These are phyloP conservation scores for Octodon degus DNA, from an alignment of 2,113 vertebrate genomes.

Conservation along the genomic window DNA sequence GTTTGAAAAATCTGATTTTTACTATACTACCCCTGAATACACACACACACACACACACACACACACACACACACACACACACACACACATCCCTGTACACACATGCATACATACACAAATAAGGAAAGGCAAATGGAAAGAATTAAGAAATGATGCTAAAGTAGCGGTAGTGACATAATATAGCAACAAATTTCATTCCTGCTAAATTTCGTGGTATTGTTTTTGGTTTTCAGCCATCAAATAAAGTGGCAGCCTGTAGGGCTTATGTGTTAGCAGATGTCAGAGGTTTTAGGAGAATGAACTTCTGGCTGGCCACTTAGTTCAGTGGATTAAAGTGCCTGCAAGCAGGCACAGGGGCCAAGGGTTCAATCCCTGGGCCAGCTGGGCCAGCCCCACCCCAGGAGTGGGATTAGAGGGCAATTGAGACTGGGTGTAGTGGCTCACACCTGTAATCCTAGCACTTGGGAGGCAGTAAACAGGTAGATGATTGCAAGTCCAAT, in stretches of 20 bases:
- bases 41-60: not conserved
- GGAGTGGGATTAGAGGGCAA: too few relatives aligned
- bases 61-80: not conserved
- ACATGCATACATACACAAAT: not conserved
- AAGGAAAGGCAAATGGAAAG: not conserved
- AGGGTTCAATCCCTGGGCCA: too few relatives aligned
- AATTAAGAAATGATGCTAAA: not conserved
- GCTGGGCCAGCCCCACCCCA: too few relatives aligned
- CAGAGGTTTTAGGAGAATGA: not conserved
- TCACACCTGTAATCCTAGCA: too few relatives aligned
- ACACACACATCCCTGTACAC: not conserved
- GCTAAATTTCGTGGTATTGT: not conserved
- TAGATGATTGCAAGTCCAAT: too few relatives aligned
- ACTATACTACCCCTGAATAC: not conserved
- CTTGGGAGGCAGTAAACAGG: too few relatives aligned
- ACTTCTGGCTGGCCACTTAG: too few relatives aligned
- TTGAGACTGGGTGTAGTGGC: too few relatives aligned
- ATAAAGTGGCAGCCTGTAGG: not conserved
- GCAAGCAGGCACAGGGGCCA: too few relatives aligned
- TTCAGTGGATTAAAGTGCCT: too few relatives aligned
- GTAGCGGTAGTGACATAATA: not conserved
- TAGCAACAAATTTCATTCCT: not conserved
- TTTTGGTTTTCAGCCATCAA: not conserved
- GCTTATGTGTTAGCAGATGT: not conserved
- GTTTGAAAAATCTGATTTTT: slow-evolving; percentile 30